phyloP scores from a whole-genome alignment of 1,140 invertebrate genomes.

The Stenopsyche tienmushanensis region DNA sequence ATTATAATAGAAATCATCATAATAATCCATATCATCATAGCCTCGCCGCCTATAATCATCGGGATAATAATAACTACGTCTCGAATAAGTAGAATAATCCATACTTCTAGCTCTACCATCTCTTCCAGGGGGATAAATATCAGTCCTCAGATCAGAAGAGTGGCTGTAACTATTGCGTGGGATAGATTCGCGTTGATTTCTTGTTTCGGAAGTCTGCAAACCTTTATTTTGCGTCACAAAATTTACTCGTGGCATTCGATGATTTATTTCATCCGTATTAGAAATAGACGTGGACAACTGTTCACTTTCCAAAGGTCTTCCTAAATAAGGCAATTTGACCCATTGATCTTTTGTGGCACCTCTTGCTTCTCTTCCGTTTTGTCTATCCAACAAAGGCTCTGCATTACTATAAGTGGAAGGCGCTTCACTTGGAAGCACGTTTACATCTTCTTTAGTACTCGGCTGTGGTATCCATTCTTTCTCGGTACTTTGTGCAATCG shows the following conservation, averaged over 20 bases:
- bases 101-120: slow-evolving; percentile 46
- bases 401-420: slow-evolving; percentile 48
- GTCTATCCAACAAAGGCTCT: slow-evolving; percentile 51
- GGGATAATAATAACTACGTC: slow-evolving; percentile 54
- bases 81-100: slow-evolving; percentile 50
- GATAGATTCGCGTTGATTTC: slow-evolving; percentile 52
- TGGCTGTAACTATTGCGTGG: slow-evolving; percentile 32
- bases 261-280: slow-evolving; percentile 52
- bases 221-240: slow-evolving; percentile 55
- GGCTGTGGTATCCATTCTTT: slow-evolving; percentile 51
- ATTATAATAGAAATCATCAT: slow-evolving; percentile 47
- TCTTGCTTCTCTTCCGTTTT: slow-evolving; percentile 51
- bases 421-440: slow-evolving; percentile 49
- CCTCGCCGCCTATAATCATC: slow-evolving; percentile 47
- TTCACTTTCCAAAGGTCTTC: slow-evolving; percentile 45
- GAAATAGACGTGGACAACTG: slow-evolving; percentile 49
- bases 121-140: slow-evolving; percentile 52
- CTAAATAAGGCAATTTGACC: slow-evolving; percentile 53
- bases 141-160: slow-evolving; percentile 49
- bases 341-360: slow-evolving; percentile 50
- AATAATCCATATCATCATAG: slow-evolving; percentile 50
- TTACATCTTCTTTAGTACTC: slow-evolving; percentile 43
- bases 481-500: slow-evolving; percentile 40
- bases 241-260: slow-evolving; percentile 54
- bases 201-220: slow-evolving; percentile 53